Percentiles rank a stretch among this genome's conserved stretches.
Conservation (phyloP, 2,888 invertebrate species). For the Loripinus fragilis region DNA sequence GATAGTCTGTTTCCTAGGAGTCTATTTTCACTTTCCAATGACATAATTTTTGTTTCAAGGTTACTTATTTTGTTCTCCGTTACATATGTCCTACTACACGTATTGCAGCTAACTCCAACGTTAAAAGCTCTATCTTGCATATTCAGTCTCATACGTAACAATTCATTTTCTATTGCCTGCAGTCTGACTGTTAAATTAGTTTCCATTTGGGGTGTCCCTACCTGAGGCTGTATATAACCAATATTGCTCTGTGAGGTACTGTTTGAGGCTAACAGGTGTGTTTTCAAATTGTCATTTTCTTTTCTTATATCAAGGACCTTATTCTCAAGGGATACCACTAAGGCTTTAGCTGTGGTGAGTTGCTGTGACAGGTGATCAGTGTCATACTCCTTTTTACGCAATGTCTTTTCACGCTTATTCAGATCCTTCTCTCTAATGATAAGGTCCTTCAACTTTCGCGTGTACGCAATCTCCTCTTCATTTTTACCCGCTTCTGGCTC, state of each 20-base stretch:
- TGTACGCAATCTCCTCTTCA: not conserved
- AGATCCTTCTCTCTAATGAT: too few relatives aligned
- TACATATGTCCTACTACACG: not conserved
- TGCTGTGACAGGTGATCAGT: too few relatives aligned
- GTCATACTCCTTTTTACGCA: too few relatives aligned
- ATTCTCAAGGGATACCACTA: slow-evolving; percentile 2
- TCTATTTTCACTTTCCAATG: too few relatives aligned
- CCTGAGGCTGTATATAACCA: not conserved
- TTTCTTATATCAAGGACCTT: not conserved
- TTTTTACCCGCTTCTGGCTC: not conserved
- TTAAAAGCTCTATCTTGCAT: not conserved
- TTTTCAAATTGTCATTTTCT: slow-evolving; percentile 15
- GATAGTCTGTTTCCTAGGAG: too few relatives aligned
- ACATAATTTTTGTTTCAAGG: not conserved
- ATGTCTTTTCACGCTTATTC: not conserved
- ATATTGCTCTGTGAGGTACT: not conserved
- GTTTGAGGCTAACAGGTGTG: too few relatives aligned
- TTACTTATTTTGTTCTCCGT: not conserved
- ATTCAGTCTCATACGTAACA: too few relatives aligned
- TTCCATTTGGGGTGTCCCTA: too few relatives aligned
- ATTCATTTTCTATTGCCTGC: too few relatives aligned
- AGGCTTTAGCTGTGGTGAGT: too few relatives aligned
- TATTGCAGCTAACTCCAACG: not conserved
- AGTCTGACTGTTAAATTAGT: too few relatives aligned
- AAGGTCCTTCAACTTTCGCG: too few relatives aligned